Base-by-base conservation (phyloP, 30 jellyfish, hydroid and myxozoan genomes). In the Pseudorhiza aurosa region DNA sequence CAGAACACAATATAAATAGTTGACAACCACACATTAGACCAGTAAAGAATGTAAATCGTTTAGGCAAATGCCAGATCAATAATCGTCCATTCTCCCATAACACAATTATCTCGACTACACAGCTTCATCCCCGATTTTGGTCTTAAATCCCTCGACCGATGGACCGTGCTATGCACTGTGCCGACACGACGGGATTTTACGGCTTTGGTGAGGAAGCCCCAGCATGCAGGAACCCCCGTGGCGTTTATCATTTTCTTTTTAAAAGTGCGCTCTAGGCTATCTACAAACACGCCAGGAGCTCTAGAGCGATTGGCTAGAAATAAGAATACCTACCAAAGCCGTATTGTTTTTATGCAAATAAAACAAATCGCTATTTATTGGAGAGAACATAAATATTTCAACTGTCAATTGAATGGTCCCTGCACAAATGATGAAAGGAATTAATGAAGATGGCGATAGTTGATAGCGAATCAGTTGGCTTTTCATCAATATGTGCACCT, bases 201-300 rank as follows among this genome's bases (percentile, higher is more conserved):
- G 85, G 83, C 77, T 85, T 85, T 85, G 89, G 85, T 75, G 84
- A 85, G 70, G 75, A 60, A 26, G 65, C 46, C 96, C 84, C 96
- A 86, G 96, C 96, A 75, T 68, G 96, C 39, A 67, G 82, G 79
- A 56, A 76, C 96, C 96, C 96, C 96, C 85, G 96, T 77, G 73
- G 96, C 10, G 96, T 50, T 44, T 75, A 86, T 86, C 96, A 86
- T 64, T 91, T 76, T 55, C 58, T 70, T 85, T 70, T 86, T 86
- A 91, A 86, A 86, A 86, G 58, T 83, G 79, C 95, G 95, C 95
- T 87, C 87, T 83, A 58, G 87, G 75, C 83, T 46, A 68, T 83
- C 95, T 71, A 83, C 88, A 83, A 78, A 58, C 78, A 59, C 82
- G 63, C 90, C 78, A 63, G 75, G 90, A 62, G 30, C 74, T 78